Evolutionary conservation across 2,797 vertebrate species (phyloP).

Genomic region (Eulemur albifrons): DNA sequence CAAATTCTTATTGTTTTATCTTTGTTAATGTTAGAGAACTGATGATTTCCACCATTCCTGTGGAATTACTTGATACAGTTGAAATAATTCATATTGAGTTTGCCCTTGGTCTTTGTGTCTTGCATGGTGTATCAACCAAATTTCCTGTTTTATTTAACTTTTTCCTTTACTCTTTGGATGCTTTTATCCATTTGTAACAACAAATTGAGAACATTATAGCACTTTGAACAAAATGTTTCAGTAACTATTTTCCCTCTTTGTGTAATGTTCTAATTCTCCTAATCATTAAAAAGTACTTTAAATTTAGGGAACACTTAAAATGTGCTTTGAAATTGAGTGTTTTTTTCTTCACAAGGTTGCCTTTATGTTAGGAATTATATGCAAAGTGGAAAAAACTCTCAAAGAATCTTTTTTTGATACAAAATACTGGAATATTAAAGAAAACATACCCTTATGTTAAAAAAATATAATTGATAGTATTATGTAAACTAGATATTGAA

Average conservation of each 20-base stretch:
- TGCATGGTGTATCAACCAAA: neutral
- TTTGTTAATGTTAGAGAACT: neutral
- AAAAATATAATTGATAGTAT: neutral
- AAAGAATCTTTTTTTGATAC: neutral
- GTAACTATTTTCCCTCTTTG: constrained; percentile 22
- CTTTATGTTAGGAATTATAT: neutral
- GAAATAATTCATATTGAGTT: neutral
- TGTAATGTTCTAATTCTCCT: constrained; percentile 10
- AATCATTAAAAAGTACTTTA: constrained; percentile 8
- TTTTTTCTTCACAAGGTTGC: neutral
- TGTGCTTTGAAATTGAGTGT: neutral
- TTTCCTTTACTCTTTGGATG: constrained; percentile 8
- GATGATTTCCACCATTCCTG: neutral
- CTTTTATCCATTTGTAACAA: neutral
- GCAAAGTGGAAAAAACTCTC: neutral
- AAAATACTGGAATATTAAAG: constrained; percentile 7
- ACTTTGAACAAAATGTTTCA: constrained; percentile 10
- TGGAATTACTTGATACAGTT: neutral
- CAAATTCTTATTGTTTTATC: neutral
- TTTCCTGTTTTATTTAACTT: constrained; percentile 10
- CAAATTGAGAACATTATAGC: neutral
- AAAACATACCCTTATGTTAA: neutral
- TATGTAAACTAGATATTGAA: constrained; percentile 10
- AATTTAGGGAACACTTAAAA: constrained; percentile 39
- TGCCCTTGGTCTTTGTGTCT: neutral